phyloP scores from a whole-genome alignment of 2,888 invertebrate species.

The Chorisops tibialis region DNA sequence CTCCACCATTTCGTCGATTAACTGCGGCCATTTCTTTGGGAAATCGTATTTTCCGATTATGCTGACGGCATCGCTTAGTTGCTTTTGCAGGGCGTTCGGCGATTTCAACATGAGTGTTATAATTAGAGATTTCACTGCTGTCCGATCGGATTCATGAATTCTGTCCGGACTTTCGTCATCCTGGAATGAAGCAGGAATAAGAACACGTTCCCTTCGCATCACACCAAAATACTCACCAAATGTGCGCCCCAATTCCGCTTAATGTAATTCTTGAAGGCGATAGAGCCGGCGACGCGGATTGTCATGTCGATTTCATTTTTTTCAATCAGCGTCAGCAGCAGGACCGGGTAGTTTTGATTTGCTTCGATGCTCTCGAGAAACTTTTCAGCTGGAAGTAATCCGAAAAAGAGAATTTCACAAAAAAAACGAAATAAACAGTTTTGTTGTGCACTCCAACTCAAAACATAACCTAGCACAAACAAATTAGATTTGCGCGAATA shows the following conservation, averaged over 20 bases:
- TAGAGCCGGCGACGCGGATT: slow-evolving; percentile 83
- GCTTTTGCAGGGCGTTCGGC: slow-evolving; percentile 86
- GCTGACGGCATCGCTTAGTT: slow-evolving; percentile 92
- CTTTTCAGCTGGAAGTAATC: slow-evolving; percentile 70
- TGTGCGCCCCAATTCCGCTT: slow-evolving; percentile 87
- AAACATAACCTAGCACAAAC: slow-evolving; percentile 15
- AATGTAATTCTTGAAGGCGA: slow-evolving; percentile 95
- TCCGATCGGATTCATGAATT: slow-evolving; percentile 76
- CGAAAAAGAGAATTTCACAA: slow-evolving; percentile 3
- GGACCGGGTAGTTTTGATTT: slow-evolving; percentile 85
- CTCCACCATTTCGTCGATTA: slow-evolving; percentile 89
- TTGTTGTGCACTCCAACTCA: neutral
- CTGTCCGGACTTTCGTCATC: slow-evolving; percentile 72
- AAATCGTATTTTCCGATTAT: slow-evolving; percentile 97
- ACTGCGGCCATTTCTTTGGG: slow-evolving; percentile 91
- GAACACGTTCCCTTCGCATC: neutral
- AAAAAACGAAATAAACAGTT: neutral
- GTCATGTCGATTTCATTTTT: slow-evolving; percentile 76
- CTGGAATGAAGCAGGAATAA: slow-evolving; percentile 40
- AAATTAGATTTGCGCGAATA: slow-evolving; percentile 34
- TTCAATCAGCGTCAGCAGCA: slow-evolving; percentile 81
- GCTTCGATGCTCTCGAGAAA: slow-evolving; percentile 86
- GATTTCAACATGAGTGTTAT: slow-evolving; percentile 91
- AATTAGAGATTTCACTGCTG: slow-evolving; percentile 77
- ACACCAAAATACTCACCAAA: slow-evolving; percentile 55